These are phyloP conservation scores for Synanthedon myopaeformis DNA, from an alignment of 2,888 invertebrate genomes.

Conservation along the genomic window DNA sequence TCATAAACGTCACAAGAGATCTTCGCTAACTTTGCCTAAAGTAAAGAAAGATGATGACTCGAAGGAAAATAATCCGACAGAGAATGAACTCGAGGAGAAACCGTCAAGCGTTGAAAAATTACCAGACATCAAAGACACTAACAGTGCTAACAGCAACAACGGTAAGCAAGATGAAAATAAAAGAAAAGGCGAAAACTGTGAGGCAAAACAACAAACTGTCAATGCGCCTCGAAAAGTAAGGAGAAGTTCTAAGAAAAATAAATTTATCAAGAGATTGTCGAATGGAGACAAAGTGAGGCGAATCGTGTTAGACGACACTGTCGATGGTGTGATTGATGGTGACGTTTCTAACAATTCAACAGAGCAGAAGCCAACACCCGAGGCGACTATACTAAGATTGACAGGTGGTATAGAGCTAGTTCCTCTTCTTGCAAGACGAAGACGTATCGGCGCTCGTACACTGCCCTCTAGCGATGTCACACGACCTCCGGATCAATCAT, in stretches of 20 bases:
- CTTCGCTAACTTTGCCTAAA: slow-evolving; percentile 63
- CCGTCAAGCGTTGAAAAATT: slow-evolving; percentile 33
- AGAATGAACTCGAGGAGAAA: slow-evolving; percentile 33
- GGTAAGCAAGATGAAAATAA: slow-evolving; percentile 13
- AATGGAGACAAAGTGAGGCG: slow-evolving; percentile 40
- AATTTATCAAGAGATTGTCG: slow-evolving; percentile 41
- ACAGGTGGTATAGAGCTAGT: slow-evolving; percentile 83
- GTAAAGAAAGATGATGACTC: slow-evolving; percentile 61
- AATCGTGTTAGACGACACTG: slow-evolving; percentile 28
- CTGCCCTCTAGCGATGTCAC: slow-evolving; percentile 61
- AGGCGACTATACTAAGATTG: slow-evolving; percentile 43
- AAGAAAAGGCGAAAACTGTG: slow-evolving; percentile 15
- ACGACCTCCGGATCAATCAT: slow-evolving; percentile 47
- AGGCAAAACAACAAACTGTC: slow-evolving; percentile 10
- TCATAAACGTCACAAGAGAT: slow-evolving; percentile 31
- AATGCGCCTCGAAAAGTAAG: slow-evolving; percentile 16
- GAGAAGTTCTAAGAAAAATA: slow-evolving; percentile 35
- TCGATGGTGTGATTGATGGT: slow-evolving; percentile 13
- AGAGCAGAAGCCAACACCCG: slow-evolving; percentile 45
- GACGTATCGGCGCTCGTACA: slow-evolving; percentile 62
- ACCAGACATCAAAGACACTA: slow-evolving; percentile 36
- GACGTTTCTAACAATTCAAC: slow-evolving; percentile 13
- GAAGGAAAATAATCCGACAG: slow-evolving; percentile 17
- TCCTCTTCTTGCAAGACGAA: slow-evolving; percentile 77
- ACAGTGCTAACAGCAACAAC: slow-evolving; percentile 18